Evolutionary conservation across 2,113 vertebrate species (phyloP), one percentile per base, ranked within the genome.

Genomic region (Cololabis saira): DNA sequence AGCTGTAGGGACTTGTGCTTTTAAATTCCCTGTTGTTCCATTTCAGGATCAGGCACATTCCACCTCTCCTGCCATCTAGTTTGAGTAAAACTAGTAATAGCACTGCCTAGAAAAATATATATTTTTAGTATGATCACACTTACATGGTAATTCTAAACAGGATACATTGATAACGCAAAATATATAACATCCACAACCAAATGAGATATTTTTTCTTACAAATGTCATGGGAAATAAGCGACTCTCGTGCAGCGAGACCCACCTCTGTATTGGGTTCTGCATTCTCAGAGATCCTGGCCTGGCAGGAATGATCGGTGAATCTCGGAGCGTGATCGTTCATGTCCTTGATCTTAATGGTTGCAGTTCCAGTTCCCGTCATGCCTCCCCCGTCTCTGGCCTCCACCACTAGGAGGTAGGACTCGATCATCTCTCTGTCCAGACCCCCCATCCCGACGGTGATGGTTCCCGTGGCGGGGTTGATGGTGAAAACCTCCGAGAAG

Each of bases 381-480:
- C 95, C 95, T 65, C 94, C 95, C 0, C 95, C 96, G 42, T 97
- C 95, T 76, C 93, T 91, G 45, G 94, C 95, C 85, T 97, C 95
- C 53, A 97, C 91, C 16, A 92, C 87, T 75, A 97, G 81, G 4
- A 94, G 84, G 51, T 95, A 95, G 10, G 83, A 90, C 40, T 94
- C 93, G 0, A 84, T 91, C 58, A 89, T 91, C 59, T 97, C 96
- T 63, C 95, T 90, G 83, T 96, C 96, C 13, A 97, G 82, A 3
- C 86, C 84, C 0, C 89, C 89, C 59, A 79, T 83, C 0, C 91
- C 93, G 12, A 95, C 93, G 0, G 82, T 87, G 78, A 97, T 93
- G 3, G 93, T 91, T 0, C 96, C 96, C 0, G 93, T 95, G 49
- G 40, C 84, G 3, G 93, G 91, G 67, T 92, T 93, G 82, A 97